These are phyloP conservation scores for Tigriopus japonicus DNA, from an alignment of 1,140 invertebrate genomes.

Conservation along the genomic window DNA sequence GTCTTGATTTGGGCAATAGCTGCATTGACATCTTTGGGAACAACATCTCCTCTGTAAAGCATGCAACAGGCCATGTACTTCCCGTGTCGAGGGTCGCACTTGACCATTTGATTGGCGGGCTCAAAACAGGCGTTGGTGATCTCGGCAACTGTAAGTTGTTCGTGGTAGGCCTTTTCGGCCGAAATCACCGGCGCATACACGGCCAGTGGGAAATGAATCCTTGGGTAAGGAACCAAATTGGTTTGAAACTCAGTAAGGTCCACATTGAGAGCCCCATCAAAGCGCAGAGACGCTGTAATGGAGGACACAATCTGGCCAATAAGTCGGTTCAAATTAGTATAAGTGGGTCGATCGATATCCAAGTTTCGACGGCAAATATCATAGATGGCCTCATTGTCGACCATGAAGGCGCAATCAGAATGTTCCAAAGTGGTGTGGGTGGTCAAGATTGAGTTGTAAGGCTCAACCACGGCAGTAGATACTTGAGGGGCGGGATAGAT, in stretches of 20 bases:
- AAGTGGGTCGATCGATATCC: conserved; percentile 37
- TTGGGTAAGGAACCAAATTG: conserved; percentile 45
- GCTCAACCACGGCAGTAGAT: conserved; percentile 41
- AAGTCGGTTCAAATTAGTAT: conserved; percentile 34
- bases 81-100: conserved; percentile 35
- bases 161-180: conserved; percentile 37
- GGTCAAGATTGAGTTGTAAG: conserved; percentile 46
- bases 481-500: conserved; percentile 14
- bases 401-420: conserved; percentile 45
- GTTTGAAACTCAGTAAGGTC: conserved; percentile 46
- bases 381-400: conserved; percentile 72
- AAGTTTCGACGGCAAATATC: conserved; percentile 48
- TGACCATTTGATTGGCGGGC: conserved; percentile 44
- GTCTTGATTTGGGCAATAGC: conserved; percentile 35
- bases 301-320: conserved; percentile 32
- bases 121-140: conserved; percentile 38
- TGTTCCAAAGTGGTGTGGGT: conserved; percentile 52
- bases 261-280: conserved; percentile 48
- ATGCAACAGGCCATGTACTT: conserved; percentile 27
- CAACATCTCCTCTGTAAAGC: conserved; percentile 15
- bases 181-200: conserved; percentile 42
- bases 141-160: conserved; percentile 30
- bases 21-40: conserved; percentile 34
- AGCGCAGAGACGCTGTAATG: conserved; percentile 39
- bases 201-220: conserved; percentile 51